phyloP scores from a whole-genome alignment of 2,113 vertebrate species.

The Alouatta palliata region DNA sequence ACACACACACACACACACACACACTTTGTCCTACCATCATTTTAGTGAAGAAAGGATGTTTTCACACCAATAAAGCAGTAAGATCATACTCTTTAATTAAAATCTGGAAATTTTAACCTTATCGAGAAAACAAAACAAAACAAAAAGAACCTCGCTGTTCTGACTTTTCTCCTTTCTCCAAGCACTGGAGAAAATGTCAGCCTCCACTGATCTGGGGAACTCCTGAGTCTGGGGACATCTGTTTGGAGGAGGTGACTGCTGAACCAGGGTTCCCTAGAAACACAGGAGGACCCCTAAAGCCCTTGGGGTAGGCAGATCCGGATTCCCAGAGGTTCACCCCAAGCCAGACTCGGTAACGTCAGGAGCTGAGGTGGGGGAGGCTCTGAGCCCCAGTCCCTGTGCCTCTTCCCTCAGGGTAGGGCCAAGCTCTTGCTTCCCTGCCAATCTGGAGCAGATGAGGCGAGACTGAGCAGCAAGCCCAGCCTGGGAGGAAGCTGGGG shows the following conservation, averaged over 20 bases:
- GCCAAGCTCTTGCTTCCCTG: neutral
- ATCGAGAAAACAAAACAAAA: neutral
- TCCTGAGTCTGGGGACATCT: neutral
- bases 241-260: neutral
- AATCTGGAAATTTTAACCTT: neutral
- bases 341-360: neutral
- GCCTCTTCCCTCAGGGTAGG: neutral
- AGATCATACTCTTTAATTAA: constrained; percentile 47
- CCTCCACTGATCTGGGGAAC: neutral
- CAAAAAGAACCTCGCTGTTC: neutral
- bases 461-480: neutral
- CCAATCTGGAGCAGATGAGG: neutral
- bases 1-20: neutral
- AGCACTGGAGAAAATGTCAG: neutral
- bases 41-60: constrained; percentile 27
- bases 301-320: neutral
- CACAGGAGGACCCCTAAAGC: neutral
- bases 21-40: neutral
- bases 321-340: neutral
- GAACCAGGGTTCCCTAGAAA: neutral
- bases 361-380: neutral
- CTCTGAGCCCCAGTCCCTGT: neutral
- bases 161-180: neutral
- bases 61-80: constrained; percentile 35
- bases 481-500: neutral